Percentiles rank a stretch among this genome's conserved stretches.
Evolutionary conservation across 2,797 vertebrate genomes (phyloP).

Genomic region (Melanotaenia trifasciata): DNA sequence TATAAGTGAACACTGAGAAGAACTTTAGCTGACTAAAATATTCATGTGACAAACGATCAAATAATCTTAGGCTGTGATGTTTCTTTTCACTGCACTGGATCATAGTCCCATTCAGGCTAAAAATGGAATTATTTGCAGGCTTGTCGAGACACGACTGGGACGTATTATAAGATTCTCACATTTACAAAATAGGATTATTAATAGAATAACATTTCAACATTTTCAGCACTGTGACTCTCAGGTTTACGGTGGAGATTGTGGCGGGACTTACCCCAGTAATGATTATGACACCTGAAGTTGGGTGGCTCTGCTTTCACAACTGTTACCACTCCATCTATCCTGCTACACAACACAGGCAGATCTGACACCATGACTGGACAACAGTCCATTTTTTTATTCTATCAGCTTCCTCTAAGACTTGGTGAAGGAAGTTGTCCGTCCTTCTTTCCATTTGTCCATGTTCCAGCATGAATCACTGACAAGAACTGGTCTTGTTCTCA

Average conservation of each 20-base stretch:
- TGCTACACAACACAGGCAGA: slow-evolving; percentile 71
- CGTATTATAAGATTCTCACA: slow-evolving; percentile 23
- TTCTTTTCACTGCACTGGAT: slow-evolving; percentile 6
- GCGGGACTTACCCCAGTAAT: slow-evolving; percentile 62
- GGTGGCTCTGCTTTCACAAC: slow-evolving; percentile 62
- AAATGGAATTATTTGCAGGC: slow-evolving; percentile 9
- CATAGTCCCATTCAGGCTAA: slow-evolving; percentile 10
- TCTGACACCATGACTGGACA: slow-evolving; percentile 71
- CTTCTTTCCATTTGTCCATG: slow-evolving; percentile 17
- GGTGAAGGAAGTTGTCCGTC: slow-evolving; percentile 7
- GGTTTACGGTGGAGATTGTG: slow-evolving; percentile 1
- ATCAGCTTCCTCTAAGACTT: slow-evolving; percentile 16
- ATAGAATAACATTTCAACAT: slow-evolving; percentile 17
- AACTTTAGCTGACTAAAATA: slow-evolving; percentile 22
- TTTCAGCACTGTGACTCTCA: slow-evolving; percentile 1
- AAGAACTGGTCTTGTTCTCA: slow-evolving; percentile 25
- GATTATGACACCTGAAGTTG: slow-evolving; percentile 29
- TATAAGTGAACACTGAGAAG: not conserved
- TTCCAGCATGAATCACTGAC: slow-evolving; percentile 17
- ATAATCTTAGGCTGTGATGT: not conserved
- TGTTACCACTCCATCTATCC: slow-evolving; percentile 69
- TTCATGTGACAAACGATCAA: slow-evolving; percentile 16
- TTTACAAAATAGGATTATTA: slow-evolving; percentile 10
- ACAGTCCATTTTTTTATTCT: slow-evolving; percentile 65
- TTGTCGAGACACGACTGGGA: slow-evolving; percentile 11